Evolutionary conservation across 35 echinoderm and acorn worm species (phyloP), one percentile per base, ranked within the genome.

Genomic region (Hemicentrotus pulcherrimus): DNA sequence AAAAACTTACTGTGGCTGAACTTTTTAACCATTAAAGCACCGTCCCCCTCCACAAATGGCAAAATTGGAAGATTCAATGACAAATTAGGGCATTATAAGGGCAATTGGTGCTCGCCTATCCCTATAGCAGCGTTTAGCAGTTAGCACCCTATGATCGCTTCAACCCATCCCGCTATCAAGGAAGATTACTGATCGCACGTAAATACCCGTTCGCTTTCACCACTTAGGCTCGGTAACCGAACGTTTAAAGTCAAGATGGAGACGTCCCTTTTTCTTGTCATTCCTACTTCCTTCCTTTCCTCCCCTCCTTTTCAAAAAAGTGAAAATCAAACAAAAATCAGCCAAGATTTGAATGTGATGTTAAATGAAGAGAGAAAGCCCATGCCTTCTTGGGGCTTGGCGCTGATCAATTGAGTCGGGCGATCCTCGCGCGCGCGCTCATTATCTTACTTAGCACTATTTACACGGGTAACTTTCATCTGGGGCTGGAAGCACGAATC

Each of bases 401-500:
- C 22, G 91, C 46, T 93, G 91, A 93, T 93, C 91, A 93, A 93
- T 93, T 93, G 91, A 18, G 16, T 31, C 91, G 46, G 65, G 91
- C 91, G 28, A 93, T 47, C 91, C 30, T 47, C 48, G 32, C 46
- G 46, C 91, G 91, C 46, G 91, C 91, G 91, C 91, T 93, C 91
- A 93, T 93, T 93, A 93, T 93, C 91, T 93, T 93, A 93, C 91
- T 93, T 93, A 93, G 46, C 24, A 93, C 91, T 93, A 93, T 93
- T 93, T 93, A 93, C 91, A 93, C 48, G 46, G 45, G 32, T 93
- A 90, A 90, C 91, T 58, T 58, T 58, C 91, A 16, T 93, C 91
- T 50, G 6, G 91, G 30, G 91, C 45, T 46, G 46, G 46, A 47
- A 93, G 91, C 91, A 58, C 91, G 46, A 58, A 48, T 47, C 48